A percentile compares a stretch with the other conserved stretches of the same genome.
phyloP scores from a whole-genome alignment of 92 coral and sea anemone genomes.

The Epizoanthus illoricatus region DNA sequence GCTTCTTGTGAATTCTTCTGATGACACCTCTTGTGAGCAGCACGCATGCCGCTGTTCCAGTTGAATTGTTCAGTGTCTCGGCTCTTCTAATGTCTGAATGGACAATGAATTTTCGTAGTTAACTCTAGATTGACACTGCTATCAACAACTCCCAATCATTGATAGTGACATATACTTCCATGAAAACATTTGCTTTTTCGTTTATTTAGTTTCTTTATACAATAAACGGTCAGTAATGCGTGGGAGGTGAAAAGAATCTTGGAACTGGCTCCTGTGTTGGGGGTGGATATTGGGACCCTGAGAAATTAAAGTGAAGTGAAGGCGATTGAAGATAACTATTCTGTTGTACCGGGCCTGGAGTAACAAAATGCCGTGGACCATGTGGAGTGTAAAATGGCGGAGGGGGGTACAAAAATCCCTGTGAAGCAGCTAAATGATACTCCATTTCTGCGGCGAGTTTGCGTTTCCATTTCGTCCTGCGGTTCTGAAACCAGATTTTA shows the following conservation, averaged over 20 bases:
- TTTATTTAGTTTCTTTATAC: background rate
- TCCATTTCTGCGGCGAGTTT: slow-evolving; percentile 96
- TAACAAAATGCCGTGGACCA: slow-evolving; percentile 39
- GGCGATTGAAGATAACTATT: slow-evolving; percentile 35
- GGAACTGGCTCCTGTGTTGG: slow-evolving; percentile 25
- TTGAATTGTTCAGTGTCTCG: background rate
- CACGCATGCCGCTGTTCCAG: background rate
- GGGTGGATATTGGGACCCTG: slow-evolving; percentile 22
- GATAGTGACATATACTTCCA: background rate
- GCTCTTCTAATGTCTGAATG: background rate
- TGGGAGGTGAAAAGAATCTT: slow-evolving; percentile 35
- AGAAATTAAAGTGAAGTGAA: slow-evolving; percentile 30
- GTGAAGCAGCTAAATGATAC: slow-evolving; percentile 52
- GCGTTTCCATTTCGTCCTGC: slow-evolving; percentile 98
- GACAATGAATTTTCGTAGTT: background rate
- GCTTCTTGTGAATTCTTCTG: too few species aligned
- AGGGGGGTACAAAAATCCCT: slow-evolving; percentile 31
- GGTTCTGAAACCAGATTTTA: slow-evolving; percentile 98
- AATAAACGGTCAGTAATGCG: slow-evolving; percentile 16
- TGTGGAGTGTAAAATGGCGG: slow-evolving; percentile 38
- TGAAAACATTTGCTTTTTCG: background rate
- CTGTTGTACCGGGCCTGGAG: slow-evolving; percentile 30
- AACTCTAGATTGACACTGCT: background rate
- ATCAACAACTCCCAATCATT: background rate
- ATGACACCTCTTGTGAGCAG: background rate